Base-by-base conservation (phyloP, 2,797 vertebrate species). In the Hybognathus amarus region DNA sequence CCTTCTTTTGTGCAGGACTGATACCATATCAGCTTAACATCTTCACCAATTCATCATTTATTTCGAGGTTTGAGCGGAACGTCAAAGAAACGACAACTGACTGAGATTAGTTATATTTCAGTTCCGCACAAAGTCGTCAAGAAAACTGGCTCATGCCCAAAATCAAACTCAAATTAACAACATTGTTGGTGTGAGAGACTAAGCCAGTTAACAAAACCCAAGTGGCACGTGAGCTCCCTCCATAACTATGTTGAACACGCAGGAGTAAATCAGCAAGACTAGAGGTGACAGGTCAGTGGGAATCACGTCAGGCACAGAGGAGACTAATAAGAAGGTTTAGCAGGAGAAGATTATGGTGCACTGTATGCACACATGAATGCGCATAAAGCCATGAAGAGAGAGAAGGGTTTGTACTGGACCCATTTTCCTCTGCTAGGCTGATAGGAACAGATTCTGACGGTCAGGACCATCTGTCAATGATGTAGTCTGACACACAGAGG, bases 381-480 rank as follows among this genome's bases (percentile, higher is more conserved):
- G 66, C 20, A 40, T 73, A 75, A 38, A 86, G 66, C 47, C 52
- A 50, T 11, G 33, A 66, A 11, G 64, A 50, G 45, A 54, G 63
- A 1, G 33, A 11, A 54, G 64, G 30, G 30, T 79, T 54, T 79
- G 59, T 54, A 54, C 47, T 27, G 70, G 77, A 11, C 75, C 64
- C 77, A 67, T 73, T 73, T 40, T 45, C 73, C 68, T 27, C 40
- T 30, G 88, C 87, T 86, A 38, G 52, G 80, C 89, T 80, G 83
- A 80, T 87, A 90, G 87, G 70, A 83, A 91, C 82, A 88, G 91
- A 90, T 86, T 93, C 93, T 90, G 85, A 91, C 87, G 87, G 92
- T 87, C 89, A 83, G 88, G 87, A 88, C 94, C 94, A 95, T 95
- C 93, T 95, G 94, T 93, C 91, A 90, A 89, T 47, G 85, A 90